These are phyloP conservation scores for Lithobates sylvaticus DNA, from an alignment of 2,797 vertebrate genomes.

Conservation along the genomic window DNA sequence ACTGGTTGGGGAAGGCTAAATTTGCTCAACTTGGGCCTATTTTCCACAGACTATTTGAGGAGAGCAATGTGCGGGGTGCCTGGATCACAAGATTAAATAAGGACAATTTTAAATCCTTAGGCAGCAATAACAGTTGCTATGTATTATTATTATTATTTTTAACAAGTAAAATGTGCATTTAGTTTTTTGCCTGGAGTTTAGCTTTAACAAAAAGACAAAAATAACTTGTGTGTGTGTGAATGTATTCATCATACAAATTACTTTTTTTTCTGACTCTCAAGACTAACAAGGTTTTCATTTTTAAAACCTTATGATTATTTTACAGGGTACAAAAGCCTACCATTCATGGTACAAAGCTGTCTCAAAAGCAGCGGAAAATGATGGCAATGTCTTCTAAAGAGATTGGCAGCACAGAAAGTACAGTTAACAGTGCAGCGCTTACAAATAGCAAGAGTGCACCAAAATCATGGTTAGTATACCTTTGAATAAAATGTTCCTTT, in stretches of 20 bases:
- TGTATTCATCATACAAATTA: neutral
- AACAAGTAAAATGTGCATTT: too few species aligned
- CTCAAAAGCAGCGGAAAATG: constrained; percentile 98
- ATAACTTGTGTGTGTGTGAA: neutral
- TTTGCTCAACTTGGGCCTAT: too few species aligned
- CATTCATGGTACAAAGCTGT: constrained; percentile 85
- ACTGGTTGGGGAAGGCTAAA: too few species aligned
- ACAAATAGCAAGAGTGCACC: constrained; percentile 77
- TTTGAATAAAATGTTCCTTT: neutral
- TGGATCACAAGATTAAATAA: too few species aligned
- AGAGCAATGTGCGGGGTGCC: too few species aligned
- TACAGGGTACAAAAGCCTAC: constrained; percentile 76
- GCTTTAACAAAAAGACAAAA: neutral
- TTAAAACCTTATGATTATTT: constrained; percentile 43
- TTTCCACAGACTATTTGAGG: too few species aligned
- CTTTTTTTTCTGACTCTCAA: neutral
- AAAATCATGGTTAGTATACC: constrained; percentile 85
- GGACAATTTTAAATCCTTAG: too few species aligned
- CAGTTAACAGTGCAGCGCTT: constrained; percentile 69
- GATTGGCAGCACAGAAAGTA: constrained; percentile 73
- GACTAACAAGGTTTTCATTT: neutral
- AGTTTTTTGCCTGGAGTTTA: neutral
- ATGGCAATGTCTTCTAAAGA: constrained; percentile 91
- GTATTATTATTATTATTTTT: too few species aligned
- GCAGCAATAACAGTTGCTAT: too few species aligned